Evolutionary conservation across 2,113 vertebrate genomes (phyloP).

Genomic region (Cromileptes altivelis): DNA sequence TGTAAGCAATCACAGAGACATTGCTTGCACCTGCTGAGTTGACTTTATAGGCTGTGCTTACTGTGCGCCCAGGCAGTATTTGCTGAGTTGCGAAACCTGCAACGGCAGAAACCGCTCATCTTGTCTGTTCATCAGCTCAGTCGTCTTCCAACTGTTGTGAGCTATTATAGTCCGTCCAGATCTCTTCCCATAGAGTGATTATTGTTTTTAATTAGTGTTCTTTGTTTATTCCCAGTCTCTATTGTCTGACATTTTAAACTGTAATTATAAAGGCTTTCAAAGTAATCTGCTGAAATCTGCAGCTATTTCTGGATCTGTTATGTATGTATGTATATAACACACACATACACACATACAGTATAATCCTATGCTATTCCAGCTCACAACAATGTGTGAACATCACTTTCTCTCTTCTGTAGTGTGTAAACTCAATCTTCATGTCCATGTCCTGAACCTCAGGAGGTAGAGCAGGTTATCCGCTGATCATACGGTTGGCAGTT

Average conservation of each 20-base stretch:
- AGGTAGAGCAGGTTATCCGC: not conserved
- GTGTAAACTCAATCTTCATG: not conserved
- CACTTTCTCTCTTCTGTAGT: not conserved
- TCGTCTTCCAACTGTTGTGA: constrained; percentile 16
- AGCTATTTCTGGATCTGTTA: not conserved
- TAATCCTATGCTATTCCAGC: not conserved
- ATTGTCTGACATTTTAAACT: not conserved
- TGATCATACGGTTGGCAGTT: not conserved
- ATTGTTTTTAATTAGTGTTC: not conserved
- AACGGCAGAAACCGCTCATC: not conserved
- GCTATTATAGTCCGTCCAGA: not conserved
- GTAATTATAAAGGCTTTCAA: not conserved
- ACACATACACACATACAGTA: not conserved
- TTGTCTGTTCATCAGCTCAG: constrained; percentile 29
- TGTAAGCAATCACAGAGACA: constrained; percentile 22
- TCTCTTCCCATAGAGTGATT: not conserved
- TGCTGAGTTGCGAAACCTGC: constrained; percentile 45
- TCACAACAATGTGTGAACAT: not conserved
- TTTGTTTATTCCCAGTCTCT: not conserved
- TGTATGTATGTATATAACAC: not conserved
- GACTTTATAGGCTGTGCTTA: constrained; percentile 42
- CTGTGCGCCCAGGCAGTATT: not conserved
- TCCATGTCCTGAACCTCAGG: not conserved
- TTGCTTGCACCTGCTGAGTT: constrained; percentile 44
- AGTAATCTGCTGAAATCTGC: not conserved